Base-by-base conservation (phyloP, 2,888 invertebrate species). In the Pollenia amentaria region DNA sequence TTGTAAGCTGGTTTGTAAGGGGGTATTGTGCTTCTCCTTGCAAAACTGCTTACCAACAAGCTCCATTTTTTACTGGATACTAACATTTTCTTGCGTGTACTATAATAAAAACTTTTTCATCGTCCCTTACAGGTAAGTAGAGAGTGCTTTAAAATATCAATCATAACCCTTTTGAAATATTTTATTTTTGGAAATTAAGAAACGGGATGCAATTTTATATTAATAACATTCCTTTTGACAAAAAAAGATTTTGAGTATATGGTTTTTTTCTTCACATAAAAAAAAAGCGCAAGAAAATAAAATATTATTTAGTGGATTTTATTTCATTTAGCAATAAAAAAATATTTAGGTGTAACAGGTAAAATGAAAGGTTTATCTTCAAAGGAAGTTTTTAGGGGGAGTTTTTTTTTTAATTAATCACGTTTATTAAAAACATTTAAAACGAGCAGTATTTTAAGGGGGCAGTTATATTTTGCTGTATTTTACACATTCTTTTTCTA, bases 401-500 rank as follows among this genome's bases (percentile, higher is more conserved):
- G 6, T 60, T n/a, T 40, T 62, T 40, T 16, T 40, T 18, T 78
- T 51, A 51, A 12, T 12, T 51, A 29, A 29, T 70, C 42, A 60
- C 57, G 73, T 11, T 60, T 60, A 62, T 48, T 73, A 18, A 40
- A 38, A 60, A 62, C 42, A 16, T 9, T 53, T 51, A 62, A 80
- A 73, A 81, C 81, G 81, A 75, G 81, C 81, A 81, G 7, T 57
- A 67, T 73, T 48, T 64, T 81, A 21, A 42, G 40, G 65, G 65
- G 57, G 46, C 69, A 46, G 0, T 40, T 40, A 16, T 44, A n/a
- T 42, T 51, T 53, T 72, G 29, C 44, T 21, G 38, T 40, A 8
- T 21, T 16, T 73, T 46, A 16, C 84, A 88, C 75, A 87, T 85
- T 86, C 76, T 65, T 29, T 29, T 29, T 85, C 89, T 89, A 89